Evolutionary conservation across 2,113 vertebrate species (phyloP).

Genomic region (Pampusana beccarii): DNA sequence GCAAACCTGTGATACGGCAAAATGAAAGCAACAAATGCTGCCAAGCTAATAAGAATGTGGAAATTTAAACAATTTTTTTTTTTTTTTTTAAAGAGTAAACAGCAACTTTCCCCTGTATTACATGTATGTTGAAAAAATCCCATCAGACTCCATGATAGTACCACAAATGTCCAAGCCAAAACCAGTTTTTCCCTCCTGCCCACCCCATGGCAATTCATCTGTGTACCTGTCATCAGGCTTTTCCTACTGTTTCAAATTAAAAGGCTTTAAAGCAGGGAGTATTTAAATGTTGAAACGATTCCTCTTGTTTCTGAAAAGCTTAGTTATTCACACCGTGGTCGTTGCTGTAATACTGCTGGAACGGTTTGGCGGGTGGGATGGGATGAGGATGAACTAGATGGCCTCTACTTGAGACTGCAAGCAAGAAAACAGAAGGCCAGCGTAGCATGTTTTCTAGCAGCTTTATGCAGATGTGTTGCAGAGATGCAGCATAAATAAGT

Average conservation of each 20-base stretch:
- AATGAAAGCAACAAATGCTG: constrained; percentile 68
- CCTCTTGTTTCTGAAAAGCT: constrained; percentile 37
- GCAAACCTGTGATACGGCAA: constrained; percentile 71
- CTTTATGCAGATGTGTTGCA: constrained; percentile 78
- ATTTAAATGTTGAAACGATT: neutral
- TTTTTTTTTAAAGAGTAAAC: neutral
- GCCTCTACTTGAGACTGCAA: constrained; percentile 56
- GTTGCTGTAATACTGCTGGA: constrained; percentile 62
- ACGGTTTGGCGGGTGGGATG: constrained; percentile 57
- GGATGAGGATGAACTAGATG: constrained; percentile 52
- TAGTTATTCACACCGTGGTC: neutral
- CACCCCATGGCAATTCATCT: neutral
- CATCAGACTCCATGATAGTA: neutral
- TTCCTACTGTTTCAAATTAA: neutral
- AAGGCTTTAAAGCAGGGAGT: neutral
- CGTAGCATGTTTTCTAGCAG: constrained; percentile 69
- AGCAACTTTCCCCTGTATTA: constrained; percentile 37
- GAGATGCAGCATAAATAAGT: constrained; percentile 73
- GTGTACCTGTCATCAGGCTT: neutral
- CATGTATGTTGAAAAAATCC: neutral
- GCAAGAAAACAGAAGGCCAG: constrained; percentile 70
- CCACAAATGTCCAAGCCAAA: neutral
- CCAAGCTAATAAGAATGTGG: constrained; percentile 58
- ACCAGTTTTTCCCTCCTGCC: neutral
- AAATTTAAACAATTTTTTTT: constrained; percentile 20